Conservation (phyloP, 2,113 vertebrate genomes). For the Epinephelus fuscoguttatus region DNA sequence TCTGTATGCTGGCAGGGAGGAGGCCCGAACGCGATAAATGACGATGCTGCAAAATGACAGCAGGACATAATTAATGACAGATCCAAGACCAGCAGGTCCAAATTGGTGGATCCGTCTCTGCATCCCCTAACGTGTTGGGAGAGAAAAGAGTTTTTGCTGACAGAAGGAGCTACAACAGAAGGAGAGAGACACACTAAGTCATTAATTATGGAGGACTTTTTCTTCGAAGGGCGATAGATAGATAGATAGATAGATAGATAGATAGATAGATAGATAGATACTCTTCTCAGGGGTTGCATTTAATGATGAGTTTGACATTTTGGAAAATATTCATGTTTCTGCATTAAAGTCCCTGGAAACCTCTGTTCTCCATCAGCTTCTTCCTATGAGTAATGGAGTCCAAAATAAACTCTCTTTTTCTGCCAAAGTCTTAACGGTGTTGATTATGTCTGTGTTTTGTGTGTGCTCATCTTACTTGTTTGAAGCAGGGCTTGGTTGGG, state of each 20-base stretch:
- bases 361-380: not conserved
- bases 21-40: constrained; percentile 27
- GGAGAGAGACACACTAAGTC: constrained; percentile 4
- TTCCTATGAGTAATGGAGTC: no score
- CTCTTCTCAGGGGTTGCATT: not conserved
- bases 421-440: no score
- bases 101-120: constrained; percentile 43
- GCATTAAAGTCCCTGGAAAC: not conserved
- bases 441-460: not conserved
- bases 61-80: constrained; percentile 59
- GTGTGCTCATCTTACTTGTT: not conserved
- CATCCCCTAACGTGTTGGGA: not conserved
- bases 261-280: not conserved
- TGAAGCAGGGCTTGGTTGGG: not conserved
- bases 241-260: not conserved
- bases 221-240: not conserved
- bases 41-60: constrained; percentile 56
- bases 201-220: constrained; percentile 40
- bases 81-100: constrained; percentile 32
- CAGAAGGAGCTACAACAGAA: constrained; percentile 36
- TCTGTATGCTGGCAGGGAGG: constrained; percentile 35
- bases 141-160: constrained; percentile 44
- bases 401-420: no score
- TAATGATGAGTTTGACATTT: not conserved
- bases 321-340: not conserved